Evolutionary conservation across 2,888 invertebrate species (phyloP), one percentile per base, ranked within the genome.

Genomic region (Campoletis raptor): DNA sequence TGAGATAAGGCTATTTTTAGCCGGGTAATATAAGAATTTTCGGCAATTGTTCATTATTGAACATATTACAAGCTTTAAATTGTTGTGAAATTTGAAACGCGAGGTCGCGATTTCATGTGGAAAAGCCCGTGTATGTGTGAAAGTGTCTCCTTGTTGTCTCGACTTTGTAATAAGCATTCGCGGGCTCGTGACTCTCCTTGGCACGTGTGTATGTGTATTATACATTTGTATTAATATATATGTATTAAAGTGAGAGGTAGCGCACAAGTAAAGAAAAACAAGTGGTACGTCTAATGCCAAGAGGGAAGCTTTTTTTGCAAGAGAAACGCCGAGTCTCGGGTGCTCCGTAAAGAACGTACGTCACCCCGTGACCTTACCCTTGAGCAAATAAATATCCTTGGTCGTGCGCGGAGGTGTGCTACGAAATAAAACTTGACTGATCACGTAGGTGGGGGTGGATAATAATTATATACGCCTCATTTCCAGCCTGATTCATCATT

Each of bases 301-400:
- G 74, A 66, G 81, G 73, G 74, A 54, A 73, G 84, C 64, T 76
- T 54, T 10, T 30, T 12, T 36, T 40, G 78, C 73, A 52, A 76
- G 52, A 48, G 30, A 69, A 76, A 61, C 64, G 36, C n/a, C n/a
- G 48, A 66, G 84, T 80, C 80, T 69, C 76, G 80, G 52, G 42
- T 83, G 52, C 79, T 70, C 83, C 61, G 81, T 78, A 74, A 85
- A 72, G 76, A 72, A 80, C 80, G 78, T 87, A 84, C 83, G 85
- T 87, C 87, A 83, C 87, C 74, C 64, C 83, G 73, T 73, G 92
- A 92, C 91, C 91, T 92, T 92, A 90, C 88, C 92, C 92, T 89
- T 90, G 90, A 73, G 64, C 77, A 85, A 92, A 91, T 91, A 91
- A 91, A 91, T 91, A 91, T 89, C 89, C 83, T 77, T 81, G 86